phyloP scores from a whole-genome alignment of 2,888 invertebrate species.

The Chalcis sispes region DNA sequence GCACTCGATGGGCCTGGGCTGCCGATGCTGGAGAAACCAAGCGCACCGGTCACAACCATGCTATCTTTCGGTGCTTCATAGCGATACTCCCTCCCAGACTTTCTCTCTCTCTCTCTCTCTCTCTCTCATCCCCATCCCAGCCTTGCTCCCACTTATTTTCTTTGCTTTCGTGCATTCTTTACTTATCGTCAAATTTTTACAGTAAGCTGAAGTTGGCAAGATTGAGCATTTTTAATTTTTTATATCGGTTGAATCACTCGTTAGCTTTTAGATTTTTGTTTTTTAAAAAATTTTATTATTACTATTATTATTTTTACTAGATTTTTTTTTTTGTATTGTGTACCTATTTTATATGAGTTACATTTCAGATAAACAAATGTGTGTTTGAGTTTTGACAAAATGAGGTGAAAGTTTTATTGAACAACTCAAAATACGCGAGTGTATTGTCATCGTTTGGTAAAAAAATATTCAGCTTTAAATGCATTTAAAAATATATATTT shows the following conservation, averaged over 20 bases:
- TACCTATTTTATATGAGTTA: too few relatives aligned
- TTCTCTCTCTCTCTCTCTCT: slow-evolving; percentile 62
- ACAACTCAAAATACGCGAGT: too few relatives aligned
- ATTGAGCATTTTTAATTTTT: neutral
- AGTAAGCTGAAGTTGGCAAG: slow-evolving; percentile 33
- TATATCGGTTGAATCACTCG: too few relatives aligned
- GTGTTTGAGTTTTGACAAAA: too few relatives aligned
- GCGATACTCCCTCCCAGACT: slow-evolving; percentile 14
- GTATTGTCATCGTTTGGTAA: too few relatives aligned
- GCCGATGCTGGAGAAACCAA: slow-evolving; percentile 74
- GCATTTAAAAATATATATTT: neutral
- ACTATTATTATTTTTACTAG: too few relatives aligned
- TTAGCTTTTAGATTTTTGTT: neutral
- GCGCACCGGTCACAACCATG: slow-evolving; percentile 67
- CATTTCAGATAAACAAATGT: too few relatives aligned
- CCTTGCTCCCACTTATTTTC: slow-evolving; percentile 3
- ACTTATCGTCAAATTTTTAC: slow-evolving; percentile 57
- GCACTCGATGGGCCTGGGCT: slow-evolving; percentile 73
- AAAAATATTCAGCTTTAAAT: too few relatives aligned
- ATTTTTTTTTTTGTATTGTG: too few relatives aligned
- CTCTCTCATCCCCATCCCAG: slow-evolving; percentile 44
- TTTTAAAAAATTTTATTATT: too few relatives aligned
- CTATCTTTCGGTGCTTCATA: slow-evolving; percentile 58
- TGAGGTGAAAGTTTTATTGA: too few relatives aligned
- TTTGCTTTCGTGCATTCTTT: slow-evolving; percentile 51